Evolutionary conservation across 2,113 vertebrate species (phyloP), one percentile per base, ranked within the genome.

Genomic region (Protobothrops flavoviridis): DNA sequence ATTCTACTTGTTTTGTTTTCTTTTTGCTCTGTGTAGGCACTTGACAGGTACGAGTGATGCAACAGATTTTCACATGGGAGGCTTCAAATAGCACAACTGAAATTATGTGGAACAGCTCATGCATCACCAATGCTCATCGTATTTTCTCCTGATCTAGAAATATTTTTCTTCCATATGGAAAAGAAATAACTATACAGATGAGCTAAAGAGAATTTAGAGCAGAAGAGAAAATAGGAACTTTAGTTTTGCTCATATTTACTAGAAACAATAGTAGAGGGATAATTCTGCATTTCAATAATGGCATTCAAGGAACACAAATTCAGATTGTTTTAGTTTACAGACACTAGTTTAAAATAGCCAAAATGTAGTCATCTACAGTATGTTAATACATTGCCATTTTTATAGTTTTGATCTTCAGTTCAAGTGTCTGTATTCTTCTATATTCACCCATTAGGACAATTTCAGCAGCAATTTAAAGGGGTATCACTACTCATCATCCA

Each of bases 381-480:
- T 81, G 39, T 20, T 81, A 43, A 81, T 81, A 43, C 74, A 43
- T 21, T 81, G 33, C 33, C 7, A 0, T 43, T 43, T 81, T 81
- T 43, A 81, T 39, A 90, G 1, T 45, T 92, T 0, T 4, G 9
- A 93, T 43, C 0, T 92, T 13, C 0, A 90, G 0, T 0, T 94
- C 93, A 95, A 91, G 52, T 91, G 20, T 29, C 90, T 43, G 12
- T 24, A 1, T 88, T 23, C 1, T 55, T 13, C 2, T 55, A 5
- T 1, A 52, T 92, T 93, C 95, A 24, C 2, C 3, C 15, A 91
- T 12, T 56, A 91, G 56, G 20, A 93, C 39, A 1, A 87, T 57
- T 95, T 93, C 57, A 89, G 2, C 86, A 21, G 50, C 17, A 4
- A 39, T 92, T 86, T 97, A 88, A 94, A 91, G 90, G 12, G 91